These are phyloP conservation scores for Megalops atlanticus DNA, from an alignment of 2,113 vertebrate species.

Conservation along the genomic window DNA sequence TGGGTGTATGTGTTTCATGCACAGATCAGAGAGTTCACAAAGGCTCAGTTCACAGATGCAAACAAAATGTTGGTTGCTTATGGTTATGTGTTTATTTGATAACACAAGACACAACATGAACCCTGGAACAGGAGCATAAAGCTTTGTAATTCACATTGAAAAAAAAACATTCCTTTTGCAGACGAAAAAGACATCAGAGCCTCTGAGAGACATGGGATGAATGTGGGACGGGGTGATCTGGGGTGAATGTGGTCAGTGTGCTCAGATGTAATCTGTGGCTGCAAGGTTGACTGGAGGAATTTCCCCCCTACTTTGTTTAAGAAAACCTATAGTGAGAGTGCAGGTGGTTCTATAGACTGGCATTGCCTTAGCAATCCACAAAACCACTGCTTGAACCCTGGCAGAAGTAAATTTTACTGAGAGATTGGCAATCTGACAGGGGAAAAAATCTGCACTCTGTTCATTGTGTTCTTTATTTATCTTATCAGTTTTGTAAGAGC, in stretches of 20 bases:
- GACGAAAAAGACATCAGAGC: background rate
- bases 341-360: background rate
- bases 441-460: conserved; percentile 38
- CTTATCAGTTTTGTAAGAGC: background rate
- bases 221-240: background rate
- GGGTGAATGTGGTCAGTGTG: background rate
- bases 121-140: background rate
- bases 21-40: background rate
- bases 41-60: background rate
- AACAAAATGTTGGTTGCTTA: background rate
- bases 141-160: background rate
- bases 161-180: too few species aligned
- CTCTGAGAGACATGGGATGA: background rate
- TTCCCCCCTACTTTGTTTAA: background rate
- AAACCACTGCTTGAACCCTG: conserved; percentile 47
- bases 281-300: background rate
- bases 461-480: conserved; percentile 19
- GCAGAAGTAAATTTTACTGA: conserved; percentile 50
- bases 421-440: conserved; percentile 25
- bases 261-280: background rate
- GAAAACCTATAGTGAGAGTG: background rate
- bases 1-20: background rate
- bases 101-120: background rate
- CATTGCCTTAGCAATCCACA: conserved; percentile 37
- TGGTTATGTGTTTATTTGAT: background rate